phyloP scores from a whole-genome alignment of 2,113 vertebrate genomes.

The Indicator maculatus region DNA sequence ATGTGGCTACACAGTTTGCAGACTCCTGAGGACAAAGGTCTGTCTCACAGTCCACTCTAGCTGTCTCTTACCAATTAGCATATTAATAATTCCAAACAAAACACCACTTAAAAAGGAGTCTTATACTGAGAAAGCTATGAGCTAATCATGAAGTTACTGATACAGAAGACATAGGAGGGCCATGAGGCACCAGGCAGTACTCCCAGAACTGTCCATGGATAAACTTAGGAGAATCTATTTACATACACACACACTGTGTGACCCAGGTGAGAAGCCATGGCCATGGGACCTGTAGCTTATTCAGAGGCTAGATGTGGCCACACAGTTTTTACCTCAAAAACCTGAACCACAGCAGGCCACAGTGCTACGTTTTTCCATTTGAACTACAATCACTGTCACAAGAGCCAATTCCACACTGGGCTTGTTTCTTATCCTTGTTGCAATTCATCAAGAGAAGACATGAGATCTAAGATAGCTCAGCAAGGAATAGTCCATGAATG shows the following conservation, averaged over 20 bases:
- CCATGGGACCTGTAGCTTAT: background rate
- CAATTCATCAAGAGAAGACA: conserved; percentile 72
- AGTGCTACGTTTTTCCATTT: conserved; percentile 58
- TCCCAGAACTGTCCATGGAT: background rate
- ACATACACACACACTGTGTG: fast-evolving
- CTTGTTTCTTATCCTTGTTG: conserved; percentile 53
- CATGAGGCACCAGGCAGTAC: background rate
- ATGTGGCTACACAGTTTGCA: background rate
- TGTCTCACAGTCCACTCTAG: too few relatives aligned
- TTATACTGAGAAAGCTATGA: background rate
- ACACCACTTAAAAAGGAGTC: background rate
- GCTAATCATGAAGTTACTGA: background rate
- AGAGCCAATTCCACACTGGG: conserved; percentile 64
- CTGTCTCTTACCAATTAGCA: background rate
- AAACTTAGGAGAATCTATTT: background rate
- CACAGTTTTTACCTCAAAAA: conserved; percentile 44
- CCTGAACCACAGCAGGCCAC: conserved; percentile 35
- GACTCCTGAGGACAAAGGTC: background rate
- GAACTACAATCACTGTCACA: conserved; percentile 66
- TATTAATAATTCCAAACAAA: background rate
- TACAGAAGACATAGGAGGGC: background rate
- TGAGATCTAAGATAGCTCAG: conserved; percentile 29
- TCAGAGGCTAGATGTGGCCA: background rate
- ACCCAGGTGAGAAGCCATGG: background rate
- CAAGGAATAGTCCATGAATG: conserved; percentile 38